These are phyloP conservation scores for Parotocinclus haroldoi DNA, from an alignment of 2,797 vertebrate species.

Conservation along the genomic window DNA sequence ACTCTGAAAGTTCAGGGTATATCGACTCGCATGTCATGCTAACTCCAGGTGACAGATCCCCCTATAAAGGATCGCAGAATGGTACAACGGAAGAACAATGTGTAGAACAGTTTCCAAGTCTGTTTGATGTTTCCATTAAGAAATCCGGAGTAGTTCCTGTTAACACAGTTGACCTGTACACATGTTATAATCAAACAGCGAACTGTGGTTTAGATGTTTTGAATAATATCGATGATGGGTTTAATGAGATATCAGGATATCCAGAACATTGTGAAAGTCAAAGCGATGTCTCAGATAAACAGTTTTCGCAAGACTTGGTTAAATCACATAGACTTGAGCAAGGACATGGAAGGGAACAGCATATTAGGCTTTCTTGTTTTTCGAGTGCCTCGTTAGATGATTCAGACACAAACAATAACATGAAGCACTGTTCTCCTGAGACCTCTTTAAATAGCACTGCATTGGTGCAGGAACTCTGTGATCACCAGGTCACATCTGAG, in stretches of 20 bases:
- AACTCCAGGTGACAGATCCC: neutral
- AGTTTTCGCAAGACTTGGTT: conserved; percentile 2
- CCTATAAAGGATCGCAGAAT: conserved; percentile 3
- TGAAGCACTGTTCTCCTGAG: conserved; percentile 21
- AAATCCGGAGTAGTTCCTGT: conserved; percentile 9
- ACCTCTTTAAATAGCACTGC: neutral
- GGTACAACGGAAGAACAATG: conserved; percentile 3
- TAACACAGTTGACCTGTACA: conserved; percentile 19
- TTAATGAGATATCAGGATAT: conserved; percentile 7
- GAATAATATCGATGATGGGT: conserved; percentile 10
- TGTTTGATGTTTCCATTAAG: conserved; percentile 12
- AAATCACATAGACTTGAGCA: neutral
- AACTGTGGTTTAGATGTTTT: conserved; percentile 11
- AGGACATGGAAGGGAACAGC: conserved; percentile 2
- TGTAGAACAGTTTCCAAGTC: conserved; percentile 19
- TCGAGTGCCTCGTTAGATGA: neutral
- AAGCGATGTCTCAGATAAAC: conserved; percentile 5
- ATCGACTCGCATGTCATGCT: conserved; percentile 20
- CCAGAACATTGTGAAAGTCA: conserved; percentile 15
- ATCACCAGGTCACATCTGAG: neutral
- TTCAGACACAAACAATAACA: conserved; percentile 51
- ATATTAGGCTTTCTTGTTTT: conserved; percentile 6
- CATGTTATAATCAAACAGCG: conserved; percentile 21
- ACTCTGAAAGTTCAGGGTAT: conserved; percentile 27
- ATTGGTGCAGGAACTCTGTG: neutral